A percentile compares a stretch with the other conserved stretches of the same genome.
These are phyloP conservation scores for Pocillopora verrucosa DNA, from an alignment of 64 coral and sea anemone genomes.

Conservation along the genomic window DNA sequence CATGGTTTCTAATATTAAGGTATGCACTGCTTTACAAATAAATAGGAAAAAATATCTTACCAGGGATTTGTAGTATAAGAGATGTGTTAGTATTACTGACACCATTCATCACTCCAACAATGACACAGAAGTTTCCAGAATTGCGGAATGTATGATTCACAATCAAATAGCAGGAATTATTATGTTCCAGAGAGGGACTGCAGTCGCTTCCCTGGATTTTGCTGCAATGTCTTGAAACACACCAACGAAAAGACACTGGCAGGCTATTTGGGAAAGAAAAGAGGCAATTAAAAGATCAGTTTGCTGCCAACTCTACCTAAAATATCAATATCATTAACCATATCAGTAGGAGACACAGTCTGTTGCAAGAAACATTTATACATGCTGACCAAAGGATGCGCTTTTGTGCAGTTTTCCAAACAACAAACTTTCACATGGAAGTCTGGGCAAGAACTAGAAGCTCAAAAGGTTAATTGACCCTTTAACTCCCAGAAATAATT, in stretches of 20 bases:
- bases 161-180: slow-evolving; percentile 5
- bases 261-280: background rate
- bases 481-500: too few species aligned
- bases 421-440: too few species aligned
- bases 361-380: too few species aligned
- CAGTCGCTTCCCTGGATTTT: background rate
- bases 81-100: slow-evolving; percentile 36
- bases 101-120: slow-evolving; percentile 35
- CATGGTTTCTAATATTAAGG: too few species aligned
- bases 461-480: too few species aligned
- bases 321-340: too few species aligned
- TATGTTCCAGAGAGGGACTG: background rate
- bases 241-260: slow-evolving; percentile 39
- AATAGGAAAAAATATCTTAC: background rate
- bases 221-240: slow-evolving; percentile 3
- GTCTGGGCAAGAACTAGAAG: too few species aligned
- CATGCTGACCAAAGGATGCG: too few species aligned
- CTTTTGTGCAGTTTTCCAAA: too few species aligned
- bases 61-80: slow-evolving; percentile 24
- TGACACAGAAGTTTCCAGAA: slow-evolving; percentile 27
- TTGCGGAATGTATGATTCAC: slow-evolving; percentile 20
- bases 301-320: too few species aligned
- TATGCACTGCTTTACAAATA: background rate
- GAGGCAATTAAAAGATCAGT: background rate
- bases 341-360: too few species aligned